These are phyloP conservation scores for Coregonus suidteri DNA, from an alignment of 2,797 vertebrate species.

Conservation along the genomic window DNA sequence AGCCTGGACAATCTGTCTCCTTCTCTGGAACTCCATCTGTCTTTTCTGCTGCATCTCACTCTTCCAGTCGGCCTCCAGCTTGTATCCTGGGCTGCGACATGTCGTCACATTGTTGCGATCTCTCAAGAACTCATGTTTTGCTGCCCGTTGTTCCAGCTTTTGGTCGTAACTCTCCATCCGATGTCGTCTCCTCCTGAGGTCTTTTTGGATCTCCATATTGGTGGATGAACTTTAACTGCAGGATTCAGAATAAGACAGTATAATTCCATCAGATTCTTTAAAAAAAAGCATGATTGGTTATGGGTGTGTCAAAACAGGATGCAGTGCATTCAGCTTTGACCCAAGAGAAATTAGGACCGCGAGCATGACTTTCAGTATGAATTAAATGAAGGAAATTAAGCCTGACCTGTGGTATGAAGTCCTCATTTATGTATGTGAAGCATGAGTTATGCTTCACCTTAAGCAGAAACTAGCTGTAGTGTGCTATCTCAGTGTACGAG, in stretches of 20 bases:
- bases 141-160: conserved; percentile 33
- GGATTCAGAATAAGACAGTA: not conserved
- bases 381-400: not conserved
- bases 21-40: conserved; percentile 34
- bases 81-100: conserved; percentile 22
- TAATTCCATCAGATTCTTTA: not conserved
- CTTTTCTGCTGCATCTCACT: conserved; percentile 30
- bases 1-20: conserved; percentile 23
- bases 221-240: not conserved
- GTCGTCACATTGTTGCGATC: conserved; percentile 32
- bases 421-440: not conserved
- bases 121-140: conserved; percentile 31
- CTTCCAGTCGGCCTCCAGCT: conserved; percentile 15
- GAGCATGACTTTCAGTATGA: not conserved
- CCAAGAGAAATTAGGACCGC: not conserved
- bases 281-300: not conserved
- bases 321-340: not conserved
- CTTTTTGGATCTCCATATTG: conserved; percentile 24
- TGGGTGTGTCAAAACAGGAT: conserved; percentile 15
- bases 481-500: not conserved
- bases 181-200: not conserved
- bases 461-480: not conserved
- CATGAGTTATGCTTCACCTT: not conserved
- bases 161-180: conserved; percentile 28
- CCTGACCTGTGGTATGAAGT: not conserved